A percentile compares a stretch with the other conserved stretches of the same genome.
Conservation (phyloP, 2,797 vertebrate species). For the Sebastes vulpes region DNA sequence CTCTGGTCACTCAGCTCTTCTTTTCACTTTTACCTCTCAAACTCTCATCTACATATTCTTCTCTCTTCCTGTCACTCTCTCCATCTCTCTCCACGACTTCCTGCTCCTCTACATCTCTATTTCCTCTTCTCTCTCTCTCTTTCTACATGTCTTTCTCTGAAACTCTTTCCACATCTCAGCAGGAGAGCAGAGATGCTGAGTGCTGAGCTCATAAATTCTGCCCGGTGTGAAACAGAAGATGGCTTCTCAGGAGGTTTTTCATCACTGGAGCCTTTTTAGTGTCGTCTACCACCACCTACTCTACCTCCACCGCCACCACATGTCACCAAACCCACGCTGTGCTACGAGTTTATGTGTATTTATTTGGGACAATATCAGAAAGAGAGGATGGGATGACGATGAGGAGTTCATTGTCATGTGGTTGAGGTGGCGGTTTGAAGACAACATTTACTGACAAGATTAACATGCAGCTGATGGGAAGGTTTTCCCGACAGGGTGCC, state of each 20-base stretch:
- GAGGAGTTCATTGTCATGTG: slow-evolving; percentile 60
- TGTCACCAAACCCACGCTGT: slow-evolving; percentile 67
- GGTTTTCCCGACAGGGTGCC: slow-evolving; percentile 92
- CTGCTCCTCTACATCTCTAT: slow-evolving; percentile 15
- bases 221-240: slow-evolving; percentile 81
- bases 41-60: not conserved
- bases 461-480: slow-evolving; percentile 93
- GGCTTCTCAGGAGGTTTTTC: slow-evolving; percentile 77
- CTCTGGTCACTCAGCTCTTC: not conserved
- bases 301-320: slow-evolving; percentile 32
- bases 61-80: not conserved
- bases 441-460: slow-evolving; percentile 89
- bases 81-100: not conserved
- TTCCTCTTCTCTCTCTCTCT: not conserved
- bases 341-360: slow-evolving; percentile 59
- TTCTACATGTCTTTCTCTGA: slow-evolving; percentile 11
- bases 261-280: slow-evolving; percentile 79
- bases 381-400: slow-evolving; percentile 1
- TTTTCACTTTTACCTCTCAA: not conserved
- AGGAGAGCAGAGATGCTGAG: slow-evolving; percentile 59
- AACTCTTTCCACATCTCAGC: slow-evolving; percentile 29
- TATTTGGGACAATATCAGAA: slow-evolving; percentile 22
- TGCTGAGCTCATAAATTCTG: slow-evolving; percentile 73
- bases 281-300: slow-evolving; percentile 30
- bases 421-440: slow-evolving; percentile 14